Evolutionary conservation across 2,797 vertebrate genomes (phyloP).

Genomic region (Xenops minutus): DNA sequence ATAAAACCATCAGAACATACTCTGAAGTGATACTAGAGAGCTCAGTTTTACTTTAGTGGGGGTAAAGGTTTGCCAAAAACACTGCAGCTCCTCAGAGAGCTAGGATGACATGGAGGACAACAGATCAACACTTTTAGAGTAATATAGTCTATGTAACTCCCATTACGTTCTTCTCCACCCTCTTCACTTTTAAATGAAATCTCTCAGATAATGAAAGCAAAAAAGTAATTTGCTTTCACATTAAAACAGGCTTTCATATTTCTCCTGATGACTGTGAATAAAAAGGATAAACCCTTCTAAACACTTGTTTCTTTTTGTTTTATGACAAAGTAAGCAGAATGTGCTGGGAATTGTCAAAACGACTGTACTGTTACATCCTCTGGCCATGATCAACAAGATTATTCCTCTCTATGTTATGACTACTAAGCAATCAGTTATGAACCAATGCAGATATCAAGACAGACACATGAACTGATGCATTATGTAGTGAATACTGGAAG

Average conservation of each 20-base stretch:
- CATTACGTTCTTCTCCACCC: background rate
- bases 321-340: background rate
- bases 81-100: background rate
- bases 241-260: background rate
- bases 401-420: background rate
- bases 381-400: background rate
- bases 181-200: background rate
- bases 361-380: background rate
- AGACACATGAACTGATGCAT: background rate
- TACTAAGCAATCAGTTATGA: background rate
- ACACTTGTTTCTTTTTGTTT: background rate
- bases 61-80: background rate
- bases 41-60: background rate
- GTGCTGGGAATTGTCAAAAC: background rate
- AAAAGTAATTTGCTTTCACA: background rate
- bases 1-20: background rate
- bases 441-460: background rate
- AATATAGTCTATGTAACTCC: background rate
- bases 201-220: background rate
- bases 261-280: background rate
- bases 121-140: background rate
- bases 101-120: background rate
- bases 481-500: background rate
- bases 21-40: background rate
- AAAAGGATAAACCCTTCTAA: background rate